phyloP scores from a whole-genome alignment of 1,140 invertebrate genomes.

The Diorhabda carinulata region DNA sequence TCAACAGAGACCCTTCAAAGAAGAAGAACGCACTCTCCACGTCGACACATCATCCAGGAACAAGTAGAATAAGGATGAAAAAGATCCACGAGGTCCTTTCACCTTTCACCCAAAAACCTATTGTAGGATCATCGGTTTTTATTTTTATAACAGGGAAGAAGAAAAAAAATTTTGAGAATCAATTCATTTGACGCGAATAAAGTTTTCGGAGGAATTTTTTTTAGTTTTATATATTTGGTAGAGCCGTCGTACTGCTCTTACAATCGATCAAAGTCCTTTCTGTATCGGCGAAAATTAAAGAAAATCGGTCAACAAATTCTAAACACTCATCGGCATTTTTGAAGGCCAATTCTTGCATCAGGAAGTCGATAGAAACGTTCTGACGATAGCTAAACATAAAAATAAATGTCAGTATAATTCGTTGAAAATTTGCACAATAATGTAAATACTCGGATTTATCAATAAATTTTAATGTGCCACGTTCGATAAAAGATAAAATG shows the following conservation, averaged over 20 bases:
- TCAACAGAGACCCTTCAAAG: no score
- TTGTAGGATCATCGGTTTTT: neutral
- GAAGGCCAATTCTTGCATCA: constrained; percentile 83
- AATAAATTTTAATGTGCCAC: no score
- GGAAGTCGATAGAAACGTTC: constrained; percentile 78
- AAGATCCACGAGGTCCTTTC: neutral
- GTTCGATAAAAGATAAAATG: no score
- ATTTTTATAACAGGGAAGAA: neutral
- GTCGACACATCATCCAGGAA: no score
- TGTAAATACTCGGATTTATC: constrained; percentile 8
- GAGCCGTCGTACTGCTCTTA: constrained; percentile 69
- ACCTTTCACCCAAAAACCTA: neutral
- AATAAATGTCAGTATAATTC: constrained; percentile 31
- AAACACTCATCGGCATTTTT: constrained; percentile 73
- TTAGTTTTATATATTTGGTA: constrained; percentile 51
- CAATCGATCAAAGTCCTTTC: constrained; percentile 76
- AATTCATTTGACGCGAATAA: neutral
- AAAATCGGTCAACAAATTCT: constrained; percentile 81
- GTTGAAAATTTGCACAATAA: neutral
- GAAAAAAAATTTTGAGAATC: neutral
- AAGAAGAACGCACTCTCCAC: no score
- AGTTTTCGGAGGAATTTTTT: neutral
- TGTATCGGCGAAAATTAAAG: constrained; percentile 69
- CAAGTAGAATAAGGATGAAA: no score
- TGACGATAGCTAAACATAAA: constrained; percentile 85